These are phyloP conservation scores for Campoletis sonorensis DNA, from an alignment of 1,140 invertebrate genomes.

Conservation along the genomic window DNA sequence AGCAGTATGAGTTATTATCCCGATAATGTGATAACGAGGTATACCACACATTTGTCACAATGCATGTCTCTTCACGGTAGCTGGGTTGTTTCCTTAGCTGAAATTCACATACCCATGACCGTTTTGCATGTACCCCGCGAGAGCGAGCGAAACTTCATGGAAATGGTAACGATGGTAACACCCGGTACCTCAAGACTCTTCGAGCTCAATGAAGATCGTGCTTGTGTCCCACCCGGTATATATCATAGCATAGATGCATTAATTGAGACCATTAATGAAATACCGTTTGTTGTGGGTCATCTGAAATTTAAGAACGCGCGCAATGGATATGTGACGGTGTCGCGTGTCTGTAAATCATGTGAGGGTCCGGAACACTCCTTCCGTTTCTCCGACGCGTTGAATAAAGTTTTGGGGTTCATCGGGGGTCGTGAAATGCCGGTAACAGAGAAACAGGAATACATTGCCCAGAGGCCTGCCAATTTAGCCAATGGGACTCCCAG, in stretches of 20 bases:
- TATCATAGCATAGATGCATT: not conserved
- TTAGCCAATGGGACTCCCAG: not conserved
- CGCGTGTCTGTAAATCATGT: not conserved
- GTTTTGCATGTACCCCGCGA: not conserved
- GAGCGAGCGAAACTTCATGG: not conserved
- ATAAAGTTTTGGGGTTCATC: not conserved
- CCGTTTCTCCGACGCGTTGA: not conserved
- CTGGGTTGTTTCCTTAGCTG: constrained; percentile 25
- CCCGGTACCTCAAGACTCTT: not conserved
- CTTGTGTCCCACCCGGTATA: not conserved
- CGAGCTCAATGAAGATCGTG: not conserved
- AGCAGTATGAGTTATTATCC: not conserved
- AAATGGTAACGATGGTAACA: not conserved
- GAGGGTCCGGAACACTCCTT: not conserved
- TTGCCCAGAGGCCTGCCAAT: not conserved
- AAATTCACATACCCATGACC: constrained; percentile 21
- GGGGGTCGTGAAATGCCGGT: not conserved
- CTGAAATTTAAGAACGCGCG: not conserved
- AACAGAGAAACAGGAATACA: not conserved
- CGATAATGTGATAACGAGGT: not conserved
- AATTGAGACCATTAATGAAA: not conserved
- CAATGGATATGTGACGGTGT: not conserved
- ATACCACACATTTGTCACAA: constrained; percentile 17
- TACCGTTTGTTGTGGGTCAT: not conserved
- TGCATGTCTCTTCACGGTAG: constrained; percentile 27